Evolutionary conservation across 2,797 vertebrate species (phyloP).

Genomic region (Labroides dimidiatus): DNA sequence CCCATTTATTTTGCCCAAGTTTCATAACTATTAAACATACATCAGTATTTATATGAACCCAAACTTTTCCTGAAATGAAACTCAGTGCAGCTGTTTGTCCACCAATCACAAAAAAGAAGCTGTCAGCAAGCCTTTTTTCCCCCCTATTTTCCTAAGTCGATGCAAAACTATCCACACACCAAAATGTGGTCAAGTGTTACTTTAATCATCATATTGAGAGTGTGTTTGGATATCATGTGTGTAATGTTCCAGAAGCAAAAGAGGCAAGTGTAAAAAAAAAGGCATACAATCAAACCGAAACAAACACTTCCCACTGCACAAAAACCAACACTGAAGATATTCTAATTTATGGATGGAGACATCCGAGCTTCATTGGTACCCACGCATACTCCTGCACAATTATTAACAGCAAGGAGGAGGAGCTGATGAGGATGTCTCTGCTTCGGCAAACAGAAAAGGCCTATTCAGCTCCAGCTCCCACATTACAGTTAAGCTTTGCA

Average conservation of each 20-base stretch:
- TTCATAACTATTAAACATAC: too few relatives aligned
- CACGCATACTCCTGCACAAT: slow-evolving; percentile 53
- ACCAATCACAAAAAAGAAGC: too few relatives aligned
- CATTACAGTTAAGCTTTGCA: slow-evolving; percentile 78
- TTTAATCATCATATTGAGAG: neutral
- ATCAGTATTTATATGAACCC: too few relatives aligned
- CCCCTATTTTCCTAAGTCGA: neutral
- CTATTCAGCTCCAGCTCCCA: slow-evolving; percentile 71
- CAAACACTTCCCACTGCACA: slow-evolving; percentile 16
- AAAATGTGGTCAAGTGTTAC: neutral
- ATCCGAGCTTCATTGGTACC: slow-evolving; percentile 49
- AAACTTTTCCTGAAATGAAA: too few relatives aligned
- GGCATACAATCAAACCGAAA: slow-evolving; percentile 23
- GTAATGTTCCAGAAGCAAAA: slow-evolving; percentile 3
- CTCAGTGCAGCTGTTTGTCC: too few relatives aligned
- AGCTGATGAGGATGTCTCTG: slow-evolving; percentile 69
- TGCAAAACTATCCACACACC: too few relatives aligned
- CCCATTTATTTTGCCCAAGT: too few relatives aligned
- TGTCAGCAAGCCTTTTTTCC: neutral
- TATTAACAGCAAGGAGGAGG: slow-evolving; percentile 56
- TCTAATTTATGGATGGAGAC: slow-evolving; percentile 41
- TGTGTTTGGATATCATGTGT: slow-evolving; percentile 1
- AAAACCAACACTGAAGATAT: slow-evolving; percentile 23
- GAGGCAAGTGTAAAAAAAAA: slow-evolving; percentile 23
- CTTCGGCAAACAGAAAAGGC: slow-evolving; percentile 61